Evolutionary conservation across 2,113 vertebrate genomes (phyloP).

Genomic region (Chitala chitala): DNA sequence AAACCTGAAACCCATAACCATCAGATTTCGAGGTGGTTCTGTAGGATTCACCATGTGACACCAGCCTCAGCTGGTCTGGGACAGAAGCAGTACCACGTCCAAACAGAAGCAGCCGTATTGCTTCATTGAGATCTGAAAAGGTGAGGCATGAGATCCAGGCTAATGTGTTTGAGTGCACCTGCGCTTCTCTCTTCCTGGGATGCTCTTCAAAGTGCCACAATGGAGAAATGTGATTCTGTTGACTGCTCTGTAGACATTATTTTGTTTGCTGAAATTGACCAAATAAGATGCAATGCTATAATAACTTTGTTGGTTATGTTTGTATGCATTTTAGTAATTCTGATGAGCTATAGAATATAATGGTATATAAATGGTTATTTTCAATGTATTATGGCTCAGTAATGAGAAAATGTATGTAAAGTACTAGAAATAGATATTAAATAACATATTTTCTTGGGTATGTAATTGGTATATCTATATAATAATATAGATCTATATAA

Average conservation of each 20-base stretch:
- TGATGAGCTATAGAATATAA: background rate
- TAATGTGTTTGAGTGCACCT: background rate
- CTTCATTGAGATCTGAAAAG: too few relatives aligned
- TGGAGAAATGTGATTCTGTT: background rate
- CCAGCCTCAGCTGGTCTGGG: too few relatives aligned
- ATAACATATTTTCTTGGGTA: too few relatives aligned
- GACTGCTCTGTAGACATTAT: background rate
- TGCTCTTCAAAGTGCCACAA: too few relatives aligned
- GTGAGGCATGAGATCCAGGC: background rate
- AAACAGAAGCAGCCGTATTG: background rate
- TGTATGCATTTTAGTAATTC: background rate
- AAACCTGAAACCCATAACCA: too few relatives aligned
- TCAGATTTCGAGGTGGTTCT: too few relatives aligned
- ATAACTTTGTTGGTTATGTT: background rate
- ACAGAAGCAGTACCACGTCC: background rate
- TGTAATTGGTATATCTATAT: slow-evolving; percentile 17
- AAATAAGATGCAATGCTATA: slow-evolving; percentile 4
- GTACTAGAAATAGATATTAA: too few relatives aligned
- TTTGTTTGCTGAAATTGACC: background rate
- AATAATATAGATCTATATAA: too few relatives aligned
- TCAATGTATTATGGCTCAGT: slow-evolving; percentile 3
- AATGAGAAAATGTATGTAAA: slow-evolving; percentile 1
- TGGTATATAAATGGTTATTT: slow-evolving; percentile 5
- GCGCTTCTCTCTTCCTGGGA: background rate
- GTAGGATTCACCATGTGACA: too few relatives aligned